Evolutionary conservation across 2,888 invertebrate species (phyloP), one percentile per base, ranked within the genome.

Genomic region (Spodoptera picta): DNA sequence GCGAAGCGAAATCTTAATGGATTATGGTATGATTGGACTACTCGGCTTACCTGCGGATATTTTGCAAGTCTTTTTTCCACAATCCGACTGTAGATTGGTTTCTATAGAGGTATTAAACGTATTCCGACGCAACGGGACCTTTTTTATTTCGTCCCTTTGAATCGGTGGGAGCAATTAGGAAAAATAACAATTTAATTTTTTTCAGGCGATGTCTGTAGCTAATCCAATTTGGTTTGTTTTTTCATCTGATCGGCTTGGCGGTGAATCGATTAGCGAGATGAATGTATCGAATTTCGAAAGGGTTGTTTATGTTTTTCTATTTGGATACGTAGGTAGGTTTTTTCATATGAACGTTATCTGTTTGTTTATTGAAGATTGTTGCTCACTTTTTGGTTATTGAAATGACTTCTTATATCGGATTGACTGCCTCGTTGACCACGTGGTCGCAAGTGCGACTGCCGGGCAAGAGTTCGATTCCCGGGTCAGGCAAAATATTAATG

Each of bases 1-100:
- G 90, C 90, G 92, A 69, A 81, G 89, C 87, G 82, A 93, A 94
- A 93, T 94, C 93, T 90, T 94, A 94, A 94, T 94, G 94, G 93
- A 94, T 94, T 93, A 94, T 92, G 88, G 83, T 90, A 91, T 91
- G 92, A 94, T 94, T 93, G 90, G 90, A 87, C 90, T 83, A 86
- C 86, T 90, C 86, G 86, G 82, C 86, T 89, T 91, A 92, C 92
- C 92, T 92, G 89, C 75, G 77, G 82, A 83, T 88, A 85, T 88
- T 90, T 90, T 82, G 80, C 82, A 81, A 83, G 83, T 87, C 87
- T 86, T 84, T 80, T 75, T 75, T 73, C 64, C 64, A 56, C 66
- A 69, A 75, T 78, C 70, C 75, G 60, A 61, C 67, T 68, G 83
- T 83, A 80, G 83, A 89, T 87, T 84, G 84, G 80, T 87, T 87